Percentiles rank a stretch among this genome's conserved stretches.
phyloP scores from a whole-genome alignment of 2,113 vertebrate species.

The Myotis yumanensis region DNA sequence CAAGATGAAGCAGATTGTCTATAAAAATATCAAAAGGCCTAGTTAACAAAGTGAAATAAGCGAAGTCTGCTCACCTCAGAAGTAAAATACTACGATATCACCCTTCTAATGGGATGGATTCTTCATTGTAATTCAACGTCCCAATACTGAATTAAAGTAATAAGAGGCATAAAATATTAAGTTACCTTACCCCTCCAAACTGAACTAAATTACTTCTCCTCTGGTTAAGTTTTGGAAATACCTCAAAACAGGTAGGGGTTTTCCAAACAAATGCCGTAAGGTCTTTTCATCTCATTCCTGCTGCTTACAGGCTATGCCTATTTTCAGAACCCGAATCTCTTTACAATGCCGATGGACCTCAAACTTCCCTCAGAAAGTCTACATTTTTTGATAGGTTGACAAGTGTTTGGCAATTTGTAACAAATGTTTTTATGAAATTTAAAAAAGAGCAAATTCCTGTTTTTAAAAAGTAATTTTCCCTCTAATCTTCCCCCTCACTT shows the following conservation, averaged over 20 bases:
- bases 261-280: constrained; percentile 43
- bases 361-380: constrained; percentile 22
- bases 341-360: constrained; percentile 8
- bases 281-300: background rate
- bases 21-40: constrained; percentile 78
- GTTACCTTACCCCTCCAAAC: background rate
- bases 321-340: constrained; percentile 32
- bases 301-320: background rate
- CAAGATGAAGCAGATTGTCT: constrained; percentile 87
- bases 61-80: constrained; percentile 38
- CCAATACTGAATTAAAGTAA: background rate
- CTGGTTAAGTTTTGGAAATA: background rate
- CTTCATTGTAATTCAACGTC: background rate
- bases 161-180: constrained; percentile 9
- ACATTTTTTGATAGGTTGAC: constrained; percentile 1
- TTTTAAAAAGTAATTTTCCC: background rate
- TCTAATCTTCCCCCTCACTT: background rate
- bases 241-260: background rate
- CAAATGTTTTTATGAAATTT: constrained; percentile 30
- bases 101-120: background rate
- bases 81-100: background rate
- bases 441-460: background rate
- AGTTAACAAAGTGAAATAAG: constrained; percentile 71
- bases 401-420: constrained; percentile 38
- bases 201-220: constrained; percentile 1